Percentiles rank a stretch among this genome's conserved stretches.
Conservation (phyloP, 2,113 vertebrate genomes). For the Hippocampus mohnikei region DNA sequence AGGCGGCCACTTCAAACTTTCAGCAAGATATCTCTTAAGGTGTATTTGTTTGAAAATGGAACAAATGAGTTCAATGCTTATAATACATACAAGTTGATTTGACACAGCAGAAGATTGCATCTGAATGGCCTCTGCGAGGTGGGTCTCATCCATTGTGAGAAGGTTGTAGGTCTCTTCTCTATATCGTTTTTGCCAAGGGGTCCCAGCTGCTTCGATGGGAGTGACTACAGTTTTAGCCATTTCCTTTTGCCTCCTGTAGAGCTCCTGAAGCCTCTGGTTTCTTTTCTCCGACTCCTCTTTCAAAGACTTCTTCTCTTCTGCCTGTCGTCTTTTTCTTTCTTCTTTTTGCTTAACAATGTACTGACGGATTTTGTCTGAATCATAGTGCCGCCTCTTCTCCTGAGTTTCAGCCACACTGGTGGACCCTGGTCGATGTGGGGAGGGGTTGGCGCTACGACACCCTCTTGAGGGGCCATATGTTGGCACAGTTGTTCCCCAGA, state of each 20-base stretch:
- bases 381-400: slow-evolving; percentile 87
- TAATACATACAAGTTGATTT: slow-evolving; percentile 37
- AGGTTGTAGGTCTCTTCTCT: slow-evolving; percentile 83
- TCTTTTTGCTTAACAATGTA: slow-evolving; percentile 90
- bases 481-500: slow-evolving; percentile 26
- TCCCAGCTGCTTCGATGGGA: slow-evolving; percentile 59
- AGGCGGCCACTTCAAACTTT: neutral
- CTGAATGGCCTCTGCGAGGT: slow-evolving; percentile 63
- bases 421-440: slow-evolving; percentile 73
- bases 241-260: slow-evolving; percentile 85
- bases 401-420: slow-evolving; percentile 32
- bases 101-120: slow-evolving; percentile 13
- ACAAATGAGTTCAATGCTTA: neutral
- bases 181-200: slow-evolving; percentile 64
- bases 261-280: slow-evolving; percentile 85
- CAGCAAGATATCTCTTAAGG: neutral
- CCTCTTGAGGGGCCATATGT: slow-evolving; percentile 35
- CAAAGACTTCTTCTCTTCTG: slow-evolving; percentile 83
- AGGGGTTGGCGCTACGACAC: slow-evolving; percentile 79
- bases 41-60: neutral
- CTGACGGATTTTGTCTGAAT: slow-evolving; percentile 85
- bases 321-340: slow-evolving; percentile 84
- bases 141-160: slow-evolving; percentile 74
- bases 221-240: slow-evolving; percentile 38
- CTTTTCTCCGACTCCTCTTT: slow-evolving; percentile 75